A percentile compares a stretch with the other conserved stretches of the same genome.
phyloP scores from a whole-genome alignment of 1,140 invertebrate species.

The Drosophila sucinea region DNA sequence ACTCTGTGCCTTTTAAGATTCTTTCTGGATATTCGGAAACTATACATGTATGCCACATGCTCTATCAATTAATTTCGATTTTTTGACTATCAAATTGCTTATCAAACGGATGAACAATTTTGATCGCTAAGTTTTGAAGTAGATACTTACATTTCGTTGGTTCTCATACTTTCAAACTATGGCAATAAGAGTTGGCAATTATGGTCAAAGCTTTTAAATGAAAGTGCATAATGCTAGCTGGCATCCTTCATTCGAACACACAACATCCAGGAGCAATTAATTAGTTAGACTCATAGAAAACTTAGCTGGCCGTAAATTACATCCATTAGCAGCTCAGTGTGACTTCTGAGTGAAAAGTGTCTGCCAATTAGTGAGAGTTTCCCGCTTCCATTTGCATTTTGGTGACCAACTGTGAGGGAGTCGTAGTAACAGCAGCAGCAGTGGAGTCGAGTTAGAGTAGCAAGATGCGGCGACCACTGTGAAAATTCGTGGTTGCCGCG shows the following conservation, averaged over 20 bases:
- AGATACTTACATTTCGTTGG: too few species aligned
- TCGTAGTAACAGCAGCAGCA: not conserved
- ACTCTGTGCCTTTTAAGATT: too few species aligned
- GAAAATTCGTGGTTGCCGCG: slow-evolving; percentile 34
- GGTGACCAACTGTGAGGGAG: slow-evolving; percentile 7
- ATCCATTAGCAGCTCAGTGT: slow-evolving; percentile 76
- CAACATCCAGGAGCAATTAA: slow-evolving; percentile 38
- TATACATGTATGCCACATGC: too few species aligned
- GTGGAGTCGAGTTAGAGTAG: not conserved
- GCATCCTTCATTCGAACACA: slow-evolving; percentile 4
- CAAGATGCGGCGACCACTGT: slow-evolving; percentile 27
- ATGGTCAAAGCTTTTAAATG: too few species aligned
- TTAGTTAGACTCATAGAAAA: slow-evolving; percentile 55
- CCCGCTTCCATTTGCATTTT: slow-evolving; percentile 48
- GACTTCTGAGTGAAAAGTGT: slow-evolving; percentile 71
- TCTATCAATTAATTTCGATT: too few species aligned
- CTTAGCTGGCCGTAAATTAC: slow-evolving; percentile 65
- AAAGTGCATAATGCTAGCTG: not conserved
- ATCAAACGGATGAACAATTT: too few species aligned
- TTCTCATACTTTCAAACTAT: too few species aligned
- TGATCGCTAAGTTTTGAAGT: too few species aligned
- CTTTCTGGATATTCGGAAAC: too few species aligned
- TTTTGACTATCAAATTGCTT: too few species aligned
- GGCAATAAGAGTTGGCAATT: too few species aligned
- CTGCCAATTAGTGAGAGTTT: slow-evolving; percentile 69